Base-by-base conservation (phyloP, 2,113 vertebrate species). In the Tragulus kanchil region DNA sequence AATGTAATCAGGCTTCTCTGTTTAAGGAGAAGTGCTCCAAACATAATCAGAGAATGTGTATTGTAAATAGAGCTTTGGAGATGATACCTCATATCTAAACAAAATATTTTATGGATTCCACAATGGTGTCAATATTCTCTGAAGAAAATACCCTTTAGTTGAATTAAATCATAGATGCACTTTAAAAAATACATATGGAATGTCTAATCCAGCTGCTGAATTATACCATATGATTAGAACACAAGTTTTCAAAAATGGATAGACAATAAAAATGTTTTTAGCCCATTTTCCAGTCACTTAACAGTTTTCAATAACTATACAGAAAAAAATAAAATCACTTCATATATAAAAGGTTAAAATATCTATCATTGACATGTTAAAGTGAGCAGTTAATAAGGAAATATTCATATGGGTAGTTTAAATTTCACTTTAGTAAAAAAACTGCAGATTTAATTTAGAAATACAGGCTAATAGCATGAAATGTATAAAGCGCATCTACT, bases 201-300 rank as follows among this genome's bases (percentile, higher is more conserved):
- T 89, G 79, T 96, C 3, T 91, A 95, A 97, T 96, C 26, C 78
- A 98, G 89, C 61, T 97, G 88, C 93, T 97, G 31, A 95, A 48
- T 96, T 98, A 97, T 96, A 97, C 96, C 81, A 54, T 15, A 94
- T 85, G 31, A 92, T 58, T 97, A 75, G 97, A 97, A 96, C 48
- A 77, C 19, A 86, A 52, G 5, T 94, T 97, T 96, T 87, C 61
- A 97, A 96, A 98, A 97, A 9, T 54, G 10, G 48, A 96, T 88
- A 52, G 85, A n/a, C 91, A 96, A 81, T 83, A 96, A 96, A 98
- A 90, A 62, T 0, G 88, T 94, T 97, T 97, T 96, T 86, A 97
- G 83, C n/a, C 25, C 94, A 58, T 94, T 92, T 97, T 98, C 69
- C 65, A 98, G 93, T 9, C 79, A 95, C 83, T 95, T 94, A 97